phyloP scores from a whole-genome alignment of 2,888 invertebrate genomes.

The Silvanus unidentatus region DNA sequence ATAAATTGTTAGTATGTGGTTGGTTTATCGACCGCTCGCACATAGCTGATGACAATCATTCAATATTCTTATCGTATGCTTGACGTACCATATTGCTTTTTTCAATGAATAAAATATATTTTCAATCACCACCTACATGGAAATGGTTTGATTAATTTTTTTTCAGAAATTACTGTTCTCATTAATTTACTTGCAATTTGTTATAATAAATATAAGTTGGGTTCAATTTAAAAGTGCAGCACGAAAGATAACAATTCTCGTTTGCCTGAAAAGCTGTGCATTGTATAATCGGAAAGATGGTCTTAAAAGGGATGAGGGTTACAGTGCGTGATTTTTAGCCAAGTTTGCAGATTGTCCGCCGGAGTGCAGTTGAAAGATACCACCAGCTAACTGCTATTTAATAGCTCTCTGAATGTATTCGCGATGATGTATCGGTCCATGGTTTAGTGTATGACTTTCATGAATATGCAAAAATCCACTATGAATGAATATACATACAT shows the following conservation, averaged over 20 bases:
- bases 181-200: no score
- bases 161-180: no score
- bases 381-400: constrained; percentile 39
- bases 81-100: neutral
- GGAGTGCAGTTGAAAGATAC: constrained; percentile 39
- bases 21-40: constrained; percentile 2
- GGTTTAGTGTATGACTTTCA: constrained; percentile 15
- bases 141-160: no score
- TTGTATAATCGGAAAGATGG: neutral
- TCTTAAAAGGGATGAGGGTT: constrained; percentile 16
- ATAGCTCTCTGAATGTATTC: constrained; percentile 31
- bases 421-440: constrained; percentile 32
- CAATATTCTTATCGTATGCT: constrained; percentile 1
- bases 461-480: constrained; percentile 22
- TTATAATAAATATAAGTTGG: no score
- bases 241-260: no score
- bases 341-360: constrained; percentile 40
- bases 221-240: no score
- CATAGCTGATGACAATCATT: no score
- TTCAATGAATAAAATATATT: no score
- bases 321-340: constrained; percentile 41
- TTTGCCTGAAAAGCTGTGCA: no score
- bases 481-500: neutral
- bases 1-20: no score
- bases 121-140: no score